Base-by-base conservation (phyloP, 2,888 invertebrate species). In the Vanessa cardui region DNA sequence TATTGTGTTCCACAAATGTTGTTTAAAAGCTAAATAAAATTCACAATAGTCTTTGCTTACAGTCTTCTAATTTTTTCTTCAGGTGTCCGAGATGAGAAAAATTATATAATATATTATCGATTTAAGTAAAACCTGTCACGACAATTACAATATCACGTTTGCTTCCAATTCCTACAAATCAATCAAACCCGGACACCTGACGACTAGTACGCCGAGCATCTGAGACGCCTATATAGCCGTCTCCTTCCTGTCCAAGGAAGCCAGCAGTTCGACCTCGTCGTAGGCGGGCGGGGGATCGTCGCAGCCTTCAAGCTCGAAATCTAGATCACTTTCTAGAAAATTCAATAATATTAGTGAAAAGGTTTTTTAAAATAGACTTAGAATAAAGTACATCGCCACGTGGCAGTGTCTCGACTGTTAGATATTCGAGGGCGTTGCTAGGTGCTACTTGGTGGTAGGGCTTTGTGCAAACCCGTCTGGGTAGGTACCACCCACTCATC, bases 291-390 rank as follows among this genome's bases (percentile, higher is more conserved):
- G 88, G 0, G 79, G 50, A 76, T 76, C 62, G 71, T 88, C 88
- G 70, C 78, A 73, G 26, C 76, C 80, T 44, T 88, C 88, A 70
- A 88, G 68, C 46, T 90, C 90, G 67, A 87, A 77, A 71, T 91
- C 91, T 63, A 91, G 71, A 72, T 91, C 91, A 45, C 92, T 92
- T 72, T 92, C 91, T 92, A 83, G 0, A 83, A 76, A 7, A 21
- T 33, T 33, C 5, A 18, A 39, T 33, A 31, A 47, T 16, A n/a
- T 47, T 47, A n/a, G 47, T 1, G 8, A 47, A 18, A 47, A 47
- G 15, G 6, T 47, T 18, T 47, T 5, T n/a, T 18, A n/a, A 46
- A 5, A 4, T 39, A 12, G 12, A 39, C 39, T 12, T 12, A 39
- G 9, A 39, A 9, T 2, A 39, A 39, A n/a, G n/a, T n/a, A n/a